A percentile compares a stretch with the other conserved stretches of the same genome.
phyloP scores from a whole-genome alignment of 2,797 vertebrate species.

The Pelochelys cantorii region DNA sequence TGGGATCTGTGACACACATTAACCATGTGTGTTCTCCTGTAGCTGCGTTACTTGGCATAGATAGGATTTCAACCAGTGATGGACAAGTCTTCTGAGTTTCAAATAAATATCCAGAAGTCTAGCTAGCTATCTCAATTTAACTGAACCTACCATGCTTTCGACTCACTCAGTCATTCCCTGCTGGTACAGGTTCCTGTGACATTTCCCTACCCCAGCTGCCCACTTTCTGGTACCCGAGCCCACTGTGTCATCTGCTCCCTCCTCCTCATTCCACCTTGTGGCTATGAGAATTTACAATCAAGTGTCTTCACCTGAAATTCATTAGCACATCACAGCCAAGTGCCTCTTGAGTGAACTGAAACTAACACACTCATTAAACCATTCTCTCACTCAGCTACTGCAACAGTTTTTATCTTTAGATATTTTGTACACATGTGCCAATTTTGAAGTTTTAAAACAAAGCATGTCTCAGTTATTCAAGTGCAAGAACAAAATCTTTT shows the following conservation, averaged over 20 bases:
- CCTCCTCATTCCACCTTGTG: neutral
- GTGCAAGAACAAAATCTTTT: neutral
- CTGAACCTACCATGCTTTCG: neutral
- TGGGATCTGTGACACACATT: neutral
- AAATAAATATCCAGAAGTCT: neutral
- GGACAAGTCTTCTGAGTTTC: neutral
- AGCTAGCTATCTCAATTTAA: fast-evolving
- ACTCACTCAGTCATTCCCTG: neutral
- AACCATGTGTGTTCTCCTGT: fast-evolving
- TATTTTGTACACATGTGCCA: neutral
- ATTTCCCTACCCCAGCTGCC: neutral
- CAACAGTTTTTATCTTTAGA: neutral
- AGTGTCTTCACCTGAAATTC: neutral
- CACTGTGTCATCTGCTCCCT: neutral
- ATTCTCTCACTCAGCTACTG: neutral
- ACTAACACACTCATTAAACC: neutral
- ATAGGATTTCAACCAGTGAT: neutral
- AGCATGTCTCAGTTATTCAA: neutral
- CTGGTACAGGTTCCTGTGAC: fast-evolving
- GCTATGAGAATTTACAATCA: neutral
- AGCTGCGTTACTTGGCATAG: neutral
- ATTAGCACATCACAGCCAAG: fast-evolving
- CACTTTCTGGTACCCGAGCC: neutral
- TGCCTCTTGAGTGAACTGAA: neutral
- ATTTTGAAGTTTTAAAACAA: constrained; percentile 6